phyloP scores from a whole-genome alignment of 2,888 invertebrate genomes.

The Halocaridina rubra region DNA sequence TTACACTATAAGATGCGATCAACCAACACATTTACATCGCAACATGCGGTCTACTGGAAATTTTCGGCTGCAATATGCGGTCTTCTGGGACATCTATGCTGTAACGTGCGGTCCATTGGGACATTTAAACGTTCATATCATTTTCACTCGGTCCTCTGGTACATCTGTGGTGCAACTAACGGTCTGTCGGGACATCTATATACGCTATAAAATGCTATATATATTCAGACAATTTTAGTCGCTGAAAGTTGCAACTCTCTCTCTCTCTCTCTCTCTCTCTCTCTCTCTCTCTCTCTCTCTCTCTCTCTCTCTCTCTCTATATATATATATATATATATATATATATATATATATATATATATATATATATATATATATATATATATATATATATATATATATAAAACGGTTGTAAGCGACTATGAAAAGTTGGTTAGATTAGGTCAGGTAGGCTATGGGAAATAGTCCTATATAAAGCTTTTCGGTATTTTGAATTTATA shows the following conservation, averaged over 20 bases:
- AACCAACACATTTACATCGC: too few relatives aligned
- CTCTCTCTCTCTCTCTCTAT: background rate
- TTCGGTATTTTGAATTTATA: too few relatives aligned
- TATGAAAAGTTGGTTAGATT: too few relatives aligned
- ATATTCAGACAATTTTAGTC: background rate
- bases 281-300: background rate
- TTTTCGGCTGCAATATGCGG: background rate
- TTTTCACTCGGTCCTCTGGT: background rate
- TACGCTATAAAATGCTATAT: background rate
- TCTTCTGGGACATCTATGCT: background rate
- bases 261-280: conserved; percentile 19
- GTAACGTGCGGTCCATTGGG: background rate
- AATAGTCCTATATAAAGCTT: too few relatives aligned
- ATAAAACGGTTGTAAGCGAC: too few relatives aligned
- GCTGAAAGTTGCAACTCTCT: background rate
- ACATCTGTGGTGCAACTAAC: too few relatives aligned
- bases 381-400: conserved; percentile 1
- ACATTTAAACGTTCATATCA: background rate
- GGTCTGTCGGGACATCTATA: too few relatives aligned
- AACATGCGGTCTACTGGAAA: too few relatives aligned
- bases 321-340: conserved; percentile 3
- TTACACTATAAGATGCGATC: too few relatives aligned
- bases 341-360: background rate
- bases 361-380: background rate
- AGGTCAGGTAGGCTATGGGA: too few relatives aligned